Base-by-base conservation (phyloP, 2,797 vertebrate genomes). In the Agapornis canus region DNA sequence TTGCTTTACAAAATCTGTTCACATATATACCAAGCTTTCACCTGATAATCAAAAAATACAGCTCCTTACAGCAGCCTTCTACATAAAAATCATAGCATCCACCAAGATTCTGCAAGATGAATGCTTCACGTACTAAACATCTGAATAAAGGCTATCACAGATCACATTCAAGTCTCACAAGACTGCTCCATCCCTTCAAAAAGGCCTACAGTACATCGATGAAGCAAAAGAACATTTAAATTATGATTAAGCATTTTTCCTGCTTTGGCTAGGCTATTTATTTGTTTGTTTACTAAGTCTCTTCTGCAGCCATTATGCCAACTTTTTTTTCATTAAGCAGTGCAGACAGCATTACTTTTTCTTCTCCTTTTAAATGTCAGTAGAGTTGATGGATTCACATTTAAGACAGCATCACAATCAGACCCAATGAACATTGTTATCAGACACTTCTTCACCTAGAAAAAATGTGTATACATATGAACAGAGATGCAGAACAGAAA, bases 71-170 rank as follows among this genome's bases (percentile, higher is more conserved):
- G 93, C 73, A 96, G 93, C 37, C 86, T 89, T 94, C 81, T 72
- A 82, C 87, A 92, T 95, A 86, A 94, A 94, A 97, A 96, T 86
- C 42, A 88, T 66, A 87, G 73, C 92, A 89, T 86, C 70, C 75
- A 93, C 95, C 88, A 91, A 82, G 84, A 96, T 96, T 90, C 95
- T 97, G 94, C 92, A 91, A 96, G 92, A 95, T 57, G 72, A 97
- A 70, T 89, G 89, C 89, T 97, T 97, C 68, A 85, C 49, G 65
- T 77, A 92, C 70, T 89, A 97, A 97, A 93, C 89, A 92, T 77
- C 90, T 91, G 85, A 96, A 92, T 48, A 84, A 66, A 95, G 96
- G 81, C 73, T n/a, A 66, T 94, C 92, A 81, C 43, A 96, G 92
- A 89, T 92, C 81, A 95, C 87, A 96, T 95, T 97, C 96, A 95